A percentile compares a stretch with the other conserved stretches of the same genome.
These are phyloP conservation scores for Acrobeloides nanus DNA, from an alignment of 2,888 invertebrate genomes.

Conservation along the genomic window DNA sequence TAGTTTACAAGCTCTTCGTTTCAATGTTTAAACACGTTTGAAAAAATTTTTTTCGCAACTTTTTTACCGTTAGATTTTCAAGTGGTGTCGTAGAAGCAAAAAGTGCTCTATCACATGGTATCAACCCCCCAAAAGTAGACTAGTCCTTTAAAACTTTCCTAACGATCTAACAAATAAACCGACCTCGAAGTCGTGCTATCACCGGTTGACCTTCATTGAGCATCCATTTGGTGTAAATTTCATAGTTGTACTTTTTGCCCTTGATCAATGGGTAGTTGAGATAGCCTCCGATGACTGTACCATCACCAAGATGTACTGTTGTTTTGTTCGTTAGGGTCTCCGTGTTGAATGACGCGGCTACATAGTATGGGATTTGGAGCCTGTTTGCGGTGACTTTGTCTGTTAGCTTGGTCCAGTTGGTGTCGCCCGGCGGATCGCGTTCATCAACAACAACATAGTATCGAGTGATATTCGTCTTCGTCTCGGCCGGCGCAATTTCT, in stretches of 20 bases:
- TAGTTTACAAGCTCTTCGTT: too few relatives aligned
- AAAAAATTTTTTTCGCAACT: too few relatives aligned
- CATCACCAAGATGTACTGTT: conserved; percentile 48
- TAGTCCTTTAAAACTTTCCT: too few relatives aligned
- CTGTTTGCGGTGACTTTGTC: conserved; percentile 52
- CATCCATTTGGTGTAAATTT: conserved; percentile 50
- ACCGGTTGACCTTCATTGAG: conserved; percentile 44
- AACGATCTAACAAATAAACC: conserved; percentile 16
- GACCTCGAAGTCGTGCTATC: conserved; percentile 48
- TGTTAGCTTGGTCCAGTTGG: conserved; percentile 51
- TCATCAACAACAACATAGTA: conserved; percentile 54
- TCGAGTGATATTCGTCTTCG: conserved; percentile 48
- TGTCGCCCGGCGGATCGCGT: conserved; percentile 51
- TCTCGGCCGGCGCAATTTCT: conserved; percentile 46
- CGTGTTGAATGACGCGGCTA: conserved; percentile 51
- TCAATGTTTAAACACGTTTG: too few relatives aligned
- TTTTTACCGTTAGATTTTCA: too few relatives aligned
- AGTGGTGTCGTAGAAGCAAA: too few relatives aligned
- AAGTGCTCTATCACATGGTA: too few relatives aligned
- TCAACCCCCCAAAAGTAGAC: too few relatives aligned
- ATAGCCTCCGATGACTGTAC: conserved; percentile 51
- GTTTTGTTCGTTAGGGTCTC: conserved; percentile 45
- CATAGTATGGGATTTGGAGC: conserved; percentile 50
- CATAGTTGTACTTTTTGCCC: conserved; percentile 53
- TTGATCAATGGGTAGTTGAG: conserved; percentile 52